Base-by-base conservation (phyloP, 92 coral and sea anemone genomes). In the Meandrina meandrites region DNA sequence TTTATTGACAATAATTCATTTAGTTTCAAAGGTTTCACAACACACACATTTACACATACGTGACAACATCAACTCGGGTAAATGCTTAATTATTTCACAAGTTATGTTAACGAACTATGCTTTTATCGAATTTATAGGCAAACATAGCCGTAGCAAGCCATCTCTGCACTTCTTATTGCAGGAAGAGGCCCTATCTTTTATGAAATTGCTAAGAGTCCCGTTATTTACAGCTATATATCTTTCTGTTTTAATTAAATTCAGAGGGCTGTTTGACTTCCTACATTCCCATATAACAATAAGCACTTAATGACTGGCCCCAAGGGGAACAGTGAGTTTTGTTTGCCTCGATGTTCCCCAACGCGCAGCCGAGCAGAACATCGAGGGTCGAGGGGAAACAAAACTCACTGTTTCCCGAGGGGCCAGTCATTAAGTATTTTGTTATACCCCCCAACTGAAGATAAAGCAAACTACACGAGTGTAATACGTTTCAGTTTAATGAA, bases 251-350 rank as follows among this genome's bases (percentile, higher is more conserved):
- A 48, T 27, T 4, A 47, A 76, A n/a, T n/a, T 50, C 28, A 9
- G 80, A 47, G 35, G 11, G 9, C 80, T 4, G 35, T 45, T 76
- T n/a, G 62, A 76, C 80, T 28, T 76, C 80, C 80, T 13, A 48
- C 80, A 76, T 76, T 76, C 80, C 60, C 62, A 76, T 6, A 76
- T 76, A 48, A n/a, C n/a, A n/a, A n/a, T n/a, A n/a, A n/a, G n/a
- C n/a, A n/a, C n/a, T n/a, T n/a, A n/a, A n/a, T n/a, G n/a, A n/a
- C n/a, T n/a, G n/a, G n/a, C n/a, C n/a, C n/a, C n/a, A n/a, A n/a
- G n/a, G n/a, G n/a, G n/a, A n/a, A n/a, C n/a, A n/a, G n/a, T n/a
- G n/a, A n/a, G n/a, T n/a, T n/a, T n/a, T n/a, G n/a, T n/a, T n/a
- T n/a, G n/a, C n/a, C n/a, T n/a, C n/a, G n/a, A n/a, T n/a, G n/a